Percentiles rank a stretch among this genome's conserved stretches.
Conservation (phyloP, 2,797 vertebrate species). For the Anguilla pacifica region DNA sequence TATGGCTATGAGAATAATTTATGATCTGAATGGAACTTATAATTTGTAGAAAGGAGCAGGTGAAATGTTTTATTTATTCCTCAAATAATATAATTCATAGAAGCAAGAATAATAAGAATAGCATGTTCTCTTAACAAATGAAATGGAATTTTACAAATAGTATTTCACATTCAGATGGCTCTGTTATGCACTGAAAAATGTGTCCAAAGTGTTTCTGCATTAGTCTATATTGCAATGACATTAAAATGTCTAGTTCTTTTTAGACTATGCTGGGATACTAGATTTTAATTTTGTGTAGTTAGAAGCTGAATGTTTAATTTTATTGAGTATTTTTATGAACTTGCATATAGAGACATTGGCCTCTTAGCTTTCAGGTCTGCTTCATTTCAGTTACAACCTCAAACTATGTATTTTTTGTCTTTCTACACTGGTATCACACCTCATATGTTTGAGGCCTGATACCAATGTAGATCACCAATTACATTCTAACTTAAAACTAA, state of each 20-base stretch:
- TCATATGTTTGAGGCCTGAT: too few relatives aligned
- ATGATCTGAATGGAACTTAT: background rate
- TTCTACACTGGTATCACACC: background rate
- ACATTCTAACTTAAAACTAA: background rate
- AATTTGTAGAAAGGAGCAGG: background rate
- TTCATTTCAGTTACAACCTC: background rate
- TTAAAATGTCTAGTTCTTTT: too few relatives aligned
- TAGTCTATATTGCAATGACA: background rate
- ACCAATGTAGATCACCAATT: background rate
- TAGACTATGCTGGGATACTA: too few relatives aligned
- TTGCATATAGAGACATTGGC: background rate
- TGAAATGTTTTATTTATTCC: background rate
- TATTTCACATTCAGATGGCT: background rate
- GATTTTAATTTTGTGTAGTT: too few relatives aligned
- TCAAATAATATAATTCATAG: background rate
- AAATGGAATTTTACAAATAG: background rate
- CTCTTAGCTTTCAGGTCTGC: background rate
- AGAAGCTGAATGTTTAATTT: background rate
- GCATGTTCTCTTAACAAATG: background rate
- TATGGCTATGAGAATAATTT: background rate
- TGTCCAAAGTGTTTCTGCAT: background rate
- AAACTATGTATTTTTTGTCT: slow-evolving; percentile 27
- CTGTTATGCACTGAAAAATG: background rate
- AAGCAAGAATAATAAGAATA: background rate
- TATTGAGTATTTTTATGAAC: background rate